These are phyloP conservation scores for Thryonomys swinderianus DNA, from an alignment of 2,113 vertebrate species.

Conservation along the genomic window DNA sequence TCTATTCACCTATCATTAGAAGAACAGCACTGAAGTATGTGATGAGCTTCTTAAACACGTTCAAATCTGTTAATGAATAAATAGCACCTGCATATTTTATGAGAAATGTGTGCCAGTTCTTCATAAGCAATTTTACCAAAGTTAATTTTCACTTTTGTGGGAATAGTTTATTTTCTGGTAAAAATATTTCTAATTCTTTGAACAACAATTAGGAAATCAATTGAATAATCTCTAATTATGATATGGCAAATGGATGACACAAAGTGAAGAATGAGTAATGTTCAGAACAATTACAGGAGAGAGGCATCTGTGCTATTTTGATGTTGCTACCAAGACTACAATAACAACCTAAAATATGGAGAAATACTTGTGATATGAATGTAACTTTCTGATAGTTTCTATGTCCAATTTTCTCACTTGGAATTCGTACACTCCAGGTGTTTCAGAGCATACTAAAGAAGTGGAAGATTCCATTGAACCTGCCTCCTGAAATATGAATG, in stretches of 20 bases:
- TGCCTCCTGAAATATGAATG: not conserved
- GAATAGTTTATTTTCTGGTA: constrained; percentile 21
- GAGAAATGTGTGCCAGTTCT: not conserved
- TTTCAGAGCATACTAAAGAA: constrained; percentile 70
- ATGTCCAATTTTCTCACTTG: constrained; percentile 64
- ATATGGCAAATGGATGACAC: not conserved
- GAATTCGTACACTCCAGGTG: constrained; percentile 65
- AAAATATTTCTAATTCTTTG: not conserved
- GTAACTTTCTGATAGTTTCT: constrained; percentile 64
- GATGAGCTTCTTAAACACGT: not conserved
- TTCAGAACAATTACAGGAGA: not conserved
- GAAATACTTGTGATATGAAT: constrained; percentile 58
- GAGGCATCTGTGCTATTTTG: not conserved
- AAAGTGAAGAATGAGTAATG: not conserved
- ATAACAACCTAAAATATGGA: not conserved
- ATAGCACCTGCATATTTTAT: not conserved
- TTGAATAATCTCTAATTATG: not conserved
- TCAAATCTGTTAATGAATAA: constrained; percentile 32
- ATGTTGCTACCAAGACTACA: not conserved
- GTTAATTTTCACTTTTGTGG: not conserved
- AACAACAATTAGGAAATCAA: not conserved
- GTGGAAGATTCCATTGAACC: constrained; percentile 75
- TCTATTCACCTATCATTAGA: not conserved
- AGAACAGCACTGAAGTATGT: constrained; percentile 22
- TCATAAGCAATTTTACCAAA: constrained; percentile 1